Base-by-base conservation (phyloP, 2,113 vertebrate genomes). In the Cynocephalus volans region DNA sequence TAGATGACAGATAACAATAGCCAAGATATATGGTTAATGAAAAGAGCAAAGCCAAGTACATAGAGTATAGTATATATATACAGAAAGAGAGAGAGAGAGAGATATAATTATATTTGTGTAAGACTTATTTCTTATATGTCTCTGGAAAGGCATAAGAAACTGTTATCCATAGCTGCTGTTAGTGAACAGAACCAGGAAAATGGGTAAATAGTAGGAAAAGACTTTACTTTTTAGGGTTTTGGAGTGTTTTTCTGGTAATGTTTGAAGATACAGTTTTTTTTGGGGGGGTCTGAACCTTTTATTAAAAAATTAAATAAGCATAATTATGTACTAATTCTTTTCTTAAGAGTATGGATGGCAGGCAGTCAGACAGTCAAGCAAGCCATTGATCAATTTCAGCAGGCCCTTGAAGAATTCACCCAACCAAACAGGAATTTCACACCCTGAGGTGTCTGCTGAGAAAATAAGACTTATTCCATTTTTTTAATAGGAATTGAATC, bases 301-400 rank as follows among this genome's bases (percentile, higher is more conserved):
- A 54, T 58, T 93, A 19, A 64, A 90, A 96, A 85, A 76, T 72
- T 88, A 81, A 82, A 50, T 95, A 62, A 94, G 10, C 36, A 70
- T 81, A 65, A 84, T 88, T 81, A 75, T n/a, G 88, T 84, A 72
- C 52, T 90, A 87, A 70, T 41, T 41, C 41, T 41, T 41, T 41
- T 4, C 41, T 41, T 41, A 72, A 65, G 18, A 41, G 12, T 62
- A 7, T 72, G 9, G 19, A 54, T 85, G 6, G 33, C 33, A 70
- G 45, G 79, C 77, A 88, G 21, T 52, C 48, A 93, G 65, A 64
- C 5, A 76, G 69, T 62, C 41, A 76, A 89, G 64, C 8, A 52
- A 88, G 23, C 45, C 72, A 69, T 69, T n/a, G 5, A 65, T 81
- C 81, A 92, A 58, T 90, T 87, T 58, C 64, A 92, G 56, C 19